Conservation (phyloP, 2,797 vertebrate species). For the Smutsia gigantea region DNA sequence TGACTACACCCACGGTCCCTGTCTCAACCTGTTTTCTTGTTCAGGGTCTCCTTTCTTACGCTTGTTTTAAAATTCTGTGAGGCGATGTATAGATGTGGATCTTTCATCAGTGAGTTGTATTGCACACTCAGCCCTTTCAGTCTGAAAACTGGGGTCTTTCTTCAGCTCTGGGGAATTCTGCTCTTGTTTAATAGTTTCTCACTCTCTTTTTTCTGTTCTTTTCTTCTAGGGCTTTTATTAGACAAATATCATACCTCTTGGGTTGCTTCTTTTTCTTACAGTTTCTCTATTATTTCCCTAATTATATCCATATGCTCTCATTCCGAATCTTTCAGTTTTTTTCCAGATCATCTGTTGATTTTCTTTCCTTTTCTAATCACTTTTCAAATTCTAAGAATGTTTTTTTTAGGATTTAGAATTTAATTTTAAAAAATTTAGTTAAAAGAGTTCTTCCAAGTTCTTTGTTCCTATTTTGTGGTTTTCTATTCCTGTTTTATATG, state of each 20-base stretch:
- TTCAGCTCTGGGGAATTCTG: neutral
- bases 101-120: constrained; percentile 24
- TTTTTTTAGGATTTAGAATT: neutral
- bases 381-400: constrained; percentile 44
- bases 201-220: neutral
- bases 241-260: neutral
- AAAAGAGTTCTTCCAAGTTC: neutral
- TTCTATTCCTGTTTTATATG: neutral
- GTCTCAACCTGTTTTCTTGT: neutral
- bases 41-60: neutral
- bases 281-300: neutral
- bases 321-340: constrained; percentile 23
- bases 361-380: constrained; percentile 26
- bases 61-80: constrained; percentile 23
- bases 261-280: neutral
- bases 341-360: constrained; percentile 54
- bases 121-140: neutral
- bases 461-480: constrained; percentile 34
- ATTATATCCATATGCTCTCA: neutral
- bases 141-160: neutral
- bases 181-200: neutral
- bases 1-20: too few relatives aligned
- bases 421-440: neutral
- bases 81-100: neutral
- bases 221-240: neutral